A percentile compares a stretch with the other conserved stretches of the same genome.
Conservation (phyloP, 2,113 vertebrate genomes). For the Boulengerochromis microlepis region DNA sequence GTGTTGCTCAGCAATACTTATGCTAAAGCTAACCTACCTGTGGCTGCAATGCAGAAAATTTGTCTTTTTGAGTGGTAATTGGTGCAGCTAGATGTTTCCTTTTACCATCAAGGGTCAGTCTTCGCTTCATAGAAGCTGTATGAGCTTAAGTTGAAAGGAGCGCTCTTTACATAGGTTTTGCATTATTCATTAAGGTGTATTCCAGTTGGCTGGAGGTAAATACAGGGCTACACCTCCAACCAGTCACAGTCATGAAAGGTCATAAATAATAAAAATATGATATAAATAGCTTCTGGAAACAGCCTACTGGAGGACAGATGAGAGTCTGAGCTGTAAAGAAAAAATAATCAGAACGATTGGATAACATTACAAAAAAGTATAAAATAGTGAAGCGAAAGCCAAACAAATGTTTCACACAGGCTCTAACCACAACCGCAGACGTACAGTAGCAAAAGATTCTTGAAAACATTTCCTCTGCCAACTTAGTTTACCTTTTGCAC, state of each 20-base stretch:
- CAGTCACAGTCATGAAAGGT: neutral
- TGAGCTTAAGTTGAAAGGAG: neutral
- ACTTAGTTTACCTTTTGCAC: neutral
- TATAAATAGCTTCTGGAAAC: neutral
- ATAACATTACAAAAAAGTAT: neutral
- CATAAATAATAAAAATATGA: neutral
- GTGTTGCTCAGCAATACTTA: neutral
- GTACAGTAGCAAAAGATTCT: neutral
- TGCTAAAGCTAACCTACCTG: neutral
- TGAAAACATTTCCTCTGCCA: neutral
- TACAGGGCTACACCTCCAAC: neutral
- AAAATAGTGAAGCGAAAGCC: neutral
- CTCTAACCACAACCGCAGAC: neutral
- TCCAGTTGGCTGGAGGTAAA: neutral
- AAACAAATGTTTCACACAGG: neutral
- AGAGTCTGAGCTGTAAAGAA: neutral
- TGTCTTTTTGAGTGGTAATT: neutral
- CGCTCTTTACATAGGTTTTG: neutral
- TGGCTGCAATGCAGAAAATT: neutral
- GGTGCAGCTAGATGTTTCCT: neutral
- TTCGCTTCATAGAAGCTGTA: neutral
- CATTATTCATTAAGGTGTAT: neutral
- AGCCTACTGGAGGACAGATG: neutral
- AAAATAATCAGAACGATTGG: neutral
- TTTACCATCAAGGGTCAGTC: neutral